phyloP scores from a whole-genome alignment of 2,797 vertebrate species.

The Centroberyx gerrardi region DNA sequence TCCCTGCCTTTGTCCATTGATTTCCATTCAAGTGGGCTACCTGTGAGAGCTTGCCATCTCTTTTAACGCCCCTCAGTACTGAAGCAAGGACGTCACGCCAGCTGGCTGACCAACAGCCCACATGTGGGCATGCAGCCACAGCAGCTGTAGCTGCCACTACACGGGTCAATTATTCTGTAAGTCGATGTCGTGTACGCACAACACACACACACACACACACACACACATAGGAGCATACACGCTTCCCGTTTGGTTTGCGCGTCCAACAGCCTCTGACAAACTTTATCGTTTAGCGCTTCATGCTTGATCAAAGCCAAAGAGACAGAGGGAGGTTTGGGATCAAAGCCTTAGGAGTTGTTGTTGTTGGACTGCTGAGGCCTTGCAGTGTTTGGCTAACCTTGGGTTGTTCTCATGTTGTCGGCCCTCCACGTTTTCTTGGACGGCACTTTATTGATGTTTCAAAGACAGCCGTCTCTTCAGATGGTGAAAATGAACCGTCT shows the following conservation, averaged over 20 bases:
- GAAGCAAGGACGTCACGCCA: conserved; percentile 62
- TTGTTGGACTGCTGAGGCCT: conserved; percentile 29
- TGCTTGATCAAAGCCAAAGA: conserved; percentile 58
- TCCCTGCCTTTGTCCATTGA: conserved; percentile 44
- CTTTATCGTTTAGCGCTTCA: conserved; percentile 51
- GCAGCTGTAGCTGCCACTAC: conserved; percentile 70
- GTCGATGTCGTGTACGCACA: conserved; percentile 62
- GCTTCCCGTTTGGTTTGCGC: conserved; percentile 25
- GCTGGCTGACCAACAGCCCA: conserved; percentile 65
- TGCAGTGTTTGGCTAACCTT: conserved; percentile 50
- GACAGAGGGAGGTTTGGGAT: conserved; percentile 52
- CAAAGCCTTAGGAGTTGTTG: conserved; percentile 46
- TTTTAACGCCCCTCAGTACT: conserved; percentile 19
- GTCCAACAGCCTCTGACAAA: conserved; percentile 46
- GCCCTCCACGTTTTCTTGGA: conserved; percentile 12
- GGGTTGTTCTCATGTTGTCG: conserved; percentile 28
- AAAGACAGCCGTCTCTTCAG: conserved; percentile 24
- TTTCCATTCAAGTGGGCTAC: conserved; percentile 64
- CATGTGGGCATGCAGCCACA: conserved; percentile 60
- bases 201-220: conserved; percentile 9
- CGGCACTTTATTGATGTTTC: conserved; percentile 46
- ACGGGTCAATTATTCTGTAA: conserved; percentile 70
- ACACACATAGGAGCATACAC: neutral
- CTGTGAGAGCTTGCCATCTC: conserved; percentile 52
- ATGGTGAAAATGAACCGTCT: conserved; percentile 36